Evolutionary conservation across 2,888 invertebrate genomes (phyloP).

Genomic region (Branchipolynoe longqiensis): DNA sequence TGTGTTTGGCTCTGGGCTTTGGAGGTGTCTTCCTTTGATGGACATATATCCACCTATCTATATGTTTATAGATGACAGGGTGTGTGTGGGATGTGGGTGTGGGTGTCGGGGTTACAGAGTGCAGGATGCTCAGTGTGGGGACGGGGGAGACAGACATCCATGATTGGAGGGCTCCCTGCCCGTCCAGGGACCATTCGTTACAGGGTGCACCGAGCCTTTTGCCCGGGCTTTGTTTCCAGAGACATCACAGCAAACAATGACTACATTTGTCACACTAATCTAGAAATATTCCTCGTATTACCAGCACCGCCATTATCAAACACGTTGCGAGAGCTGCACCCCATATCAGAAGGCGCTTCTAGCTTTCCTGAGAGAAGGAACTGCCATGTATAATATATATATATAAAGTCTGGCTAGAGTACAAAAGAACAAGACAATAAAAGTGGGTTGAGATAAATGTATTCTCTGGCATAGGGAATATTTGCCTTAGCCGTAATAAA

Average conservation of each 20-base stretch:
- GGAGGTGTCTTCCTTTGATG: background rate
- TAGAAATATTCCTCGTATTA: background rate
- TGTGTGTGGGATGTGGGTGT: background rate
- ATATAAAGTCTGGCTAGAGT: no score
- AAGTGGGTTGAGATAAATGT: no score
- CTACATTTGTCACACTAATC: slow-evolving; percentile 8
- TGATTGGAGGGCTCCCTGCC: background rate
- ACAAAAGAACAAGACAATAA: no score
- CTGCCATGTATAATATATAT: no score
- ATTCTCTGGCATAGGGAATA: no score
- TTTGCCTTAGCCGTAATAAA: no score
- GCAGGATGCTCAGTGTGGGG: background rate
- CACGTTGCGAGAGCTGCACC: background rate
- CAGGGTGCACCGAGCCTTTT: background rate
- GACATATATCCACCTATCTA: background rate
- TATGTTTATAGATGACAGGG: no score
- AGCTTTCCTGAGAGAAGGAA: no score
- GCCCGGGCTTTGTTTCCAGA: background rate
- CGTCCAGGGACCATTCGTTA: slow-evolving; percentile 17
- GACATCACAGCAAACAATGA: slow-evolving; percentile 16
- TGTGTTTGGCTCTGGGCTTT: background rate
- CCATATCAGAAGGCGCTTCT: no score
- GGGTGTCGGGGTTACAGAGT: background rate
- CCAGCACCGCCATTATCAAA: background rate
- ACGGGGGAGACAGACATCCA: background rate